Evolutionary conservation across 1,140 invertebrate species (phyloP), one percentile per base, ranked within the genome.

Genomic region (Hycleus cichorii): DNA sequence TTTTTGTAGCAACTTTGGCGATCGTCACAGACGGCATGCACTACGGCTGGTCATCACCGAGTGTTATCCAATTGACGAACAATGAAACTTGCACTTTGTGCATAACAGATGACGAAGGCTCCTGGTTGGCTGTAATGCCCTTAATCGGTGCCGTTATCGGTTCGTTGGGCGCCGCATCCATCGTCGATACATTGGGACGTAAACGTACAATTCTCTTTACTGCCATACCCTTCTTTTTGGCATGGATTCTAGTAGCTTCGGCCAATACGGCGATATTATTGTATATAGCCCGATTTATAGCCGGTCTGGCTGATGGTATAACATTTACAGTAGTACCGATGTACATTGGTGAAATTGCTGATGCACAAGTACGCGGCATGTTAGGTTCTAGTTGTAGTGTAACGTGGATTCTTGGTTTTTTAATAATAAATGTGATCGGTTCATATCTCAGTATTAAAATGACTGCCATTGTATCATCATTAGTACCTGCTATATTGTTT

Each of bases 401-500:
- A 0, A 64, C 63, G 3, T 53, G 63, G 39, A 75, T 73, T 51
- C 27, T 87, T 7, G 89, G 89, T 4, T 85, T 86, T 58, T 71
- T 89, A 39, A 70, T 84, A 3, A 83, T 83, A 25, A 87, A 85
- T 69, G 73, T 81, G 47, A 77, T 87, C 49, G 88, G 88, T 4
- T 77, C 82, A 3, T 81, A 79, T 52, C 77, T 83, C 0, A 79
- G 78, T 27, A 81, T 81, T 54, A 74, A 79, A 32, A 75, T 79
- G 0, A 78, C 83, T n/a, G 80, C 81, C 0, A 73, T 77, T 8
- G 77, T 84, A 42, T 81, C 81, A 59, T 76, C 83, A 18, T 66
- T 76, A 0, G 71, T 84, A 38, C 78, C 85, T 0, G 69, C 83
- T 0, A 59, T 85, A 2, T 83, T 87, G 58, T 76, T 86, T 8